Evolutionary conservation across 1,140 invertebrate genomes (phyloP), one percentile per base, ranked within the genome.

Genomic region (Trichonephila inaurata): DNA sequence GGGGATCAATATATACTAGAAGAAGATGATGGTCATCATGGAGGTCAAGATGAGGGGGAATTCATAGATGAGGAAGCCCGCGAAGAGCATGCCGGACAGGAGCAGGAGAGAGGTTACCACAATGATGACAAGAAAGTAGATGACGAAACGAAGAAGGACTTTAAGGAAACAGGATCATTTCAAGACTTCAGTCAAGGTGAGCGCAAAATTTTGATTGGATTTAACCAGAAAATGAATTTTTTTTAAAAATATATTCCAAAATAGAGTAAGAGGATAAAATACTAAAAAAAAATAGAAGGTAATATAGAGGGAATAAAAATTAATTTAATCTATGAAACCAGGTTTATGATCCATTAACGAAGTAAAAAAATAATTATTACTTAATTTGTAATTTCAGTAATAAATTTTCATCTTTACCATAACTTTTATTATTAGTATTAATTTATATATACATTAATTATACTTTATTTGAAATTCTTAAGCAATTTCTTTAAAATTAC

Each of bases 151-250:
- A 12, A 28, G n/a, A 91, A 91, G 24, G 89, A 91, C 21, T 91
- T 24, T 24, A 60, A 81, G 18, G 24, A 82, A 33, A 82, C 40
- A 2, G 89, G 89, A 62, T 33, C 58, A 3, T 51, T 33, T 16
- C 69, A 82, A 62, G 89, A 91, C 14, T 91, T 91, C 33, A 58
- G 61, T 60, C 51, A 91, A 83, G 89, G 89, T 91, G 24, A 82
- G 89, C 0, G 0, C 0, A 51, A 51, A 12, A 12, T 10, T 51
- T 10, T 12, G 4, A 12, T 51, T 51, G 10, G 5, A 51, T 12
- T 51, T 7, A 7, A 51, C 10, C 10, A 51, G 51, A 51, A 51
- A 51, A 7, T 1, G 12, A 21, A 10, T 7, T 1, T 51, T 7
- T 51, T 12, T 24, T 60, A 19, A 44, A 85, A 51, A 51, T 19